Base-by-base conservation (phyloP, 2,113 vertebrate species). In the Chloropsis hardwickii region DNA sequence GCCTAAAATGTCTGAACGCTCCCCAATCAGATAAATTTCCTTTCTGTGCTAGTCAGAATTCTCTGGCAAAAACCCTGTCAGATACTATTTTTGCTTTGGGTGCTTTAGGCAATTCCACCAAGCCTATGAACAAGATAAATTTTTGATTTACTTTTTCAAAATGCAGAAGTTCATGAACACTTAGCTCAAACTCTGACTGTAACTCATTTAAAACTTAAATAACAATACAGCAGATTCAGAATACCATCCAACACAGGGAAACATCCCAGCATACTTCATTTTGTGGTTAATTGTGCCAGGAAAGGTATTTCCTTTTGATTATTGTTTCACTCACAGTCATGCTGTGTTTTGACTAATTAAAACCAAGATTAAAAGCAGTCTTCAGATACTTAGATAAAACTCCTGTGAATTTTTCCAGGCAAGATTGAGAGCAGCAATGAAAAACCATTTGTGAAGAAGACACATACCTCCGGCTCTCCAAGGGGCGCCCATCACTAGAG, bases 401-500 rank as follows among this genome's bases (percentile, higher is more conserved):
- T 42, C 23, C 12, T 8, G 22, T 53, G 58, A 8, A 25, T 86
- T 60, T 39, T 53, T 74, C 33, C 42, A 57, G 31, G 35, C 33
- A 44, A 51, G 67, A 66, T 12, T 33, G 6, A 57, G 87, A 80
- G 58, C n/a, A 73, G 47, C 29, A 45, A 24, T 14, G 42, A 71
- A 39, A 88, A 77, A 37, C 31, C 45, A 23, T 25, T 7, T 27
- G 31, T 24, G 45, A 54, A 76, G 56, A 37, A 1, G 7, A n/a
- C 40, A 94, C 96, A 0, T 88, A 98, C 99, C 99, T 98, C 82
- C 99, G 98, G 62, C 98, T 98, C 97, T 99, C 98, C 77, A 99
- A 13, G 0, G 99, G 99, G 48, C 99, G 98, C 3, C 99, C 99
- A 1, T 99, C 99, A 29, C 99, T 99, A 60, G 99, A 99, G 96